Percentiles rank a stretch among this genome's conserved stretches.
phyloP scores from a whole-genome alignment of 2,888 invertebrate species.

The Gerris lacustris region DNA sequence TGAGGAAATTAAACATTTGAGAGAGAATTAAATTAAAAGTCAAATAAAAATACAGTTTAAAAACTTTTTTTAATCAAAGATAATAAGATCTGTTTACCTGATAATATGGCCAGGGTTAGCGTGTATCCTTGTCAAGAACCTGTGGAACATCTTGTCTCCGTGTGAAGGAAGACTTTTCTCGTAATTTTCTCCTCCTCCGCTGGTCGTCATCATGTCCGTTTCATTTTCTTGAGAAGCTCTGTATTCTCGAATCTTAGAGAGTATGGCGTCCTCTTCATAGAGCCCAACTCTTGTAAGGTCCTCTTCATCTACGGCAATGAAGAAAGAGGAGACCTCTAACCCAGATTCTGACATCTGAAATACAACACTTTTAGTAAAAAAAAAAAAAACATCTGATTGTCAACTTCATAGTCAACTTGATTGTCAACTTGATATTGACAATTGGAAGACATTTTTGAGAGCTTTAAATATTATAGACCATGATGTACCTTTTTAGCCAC shows the following conservation, averaged over 20 bases:
- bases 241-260: not conserved
- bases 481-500: not conserved
- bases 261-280: constrained; percentile 31
- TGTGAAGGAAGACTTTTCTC: constrained; percentile 68
- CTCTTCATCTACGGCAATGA: constrained; percentile 52
- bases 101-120: constrained; percentile 69
- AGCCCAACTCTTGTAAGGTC: constrained; percentile 32
- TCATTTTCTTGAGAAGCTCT: not conserved
- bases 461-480: not conserved
- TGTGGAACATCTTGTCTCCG: constrained; percentile 70
- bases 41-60: no score
- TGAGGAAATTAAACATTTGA: no score
- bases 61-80: no score
- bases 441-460: not conserved
- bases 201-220: not conserved
- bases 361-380: no score
- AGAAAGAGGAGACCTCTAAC: constrained; percentile 42
- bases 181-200: constrained; percentile 49
- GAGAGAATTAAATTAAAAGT: no score
- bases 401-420: not conserved
- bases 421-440: not conserved
- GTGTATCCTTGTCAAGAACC: constrained; percentile 59
- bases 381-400: not conserved
- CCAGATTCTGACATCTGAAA: constrained; percentile 25
- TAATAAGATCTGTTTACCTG: constrained; percentile 43